Conservation (phyloP, 2,797 vertebrate genomes). For the Anniella stebbinsi region DNA sequence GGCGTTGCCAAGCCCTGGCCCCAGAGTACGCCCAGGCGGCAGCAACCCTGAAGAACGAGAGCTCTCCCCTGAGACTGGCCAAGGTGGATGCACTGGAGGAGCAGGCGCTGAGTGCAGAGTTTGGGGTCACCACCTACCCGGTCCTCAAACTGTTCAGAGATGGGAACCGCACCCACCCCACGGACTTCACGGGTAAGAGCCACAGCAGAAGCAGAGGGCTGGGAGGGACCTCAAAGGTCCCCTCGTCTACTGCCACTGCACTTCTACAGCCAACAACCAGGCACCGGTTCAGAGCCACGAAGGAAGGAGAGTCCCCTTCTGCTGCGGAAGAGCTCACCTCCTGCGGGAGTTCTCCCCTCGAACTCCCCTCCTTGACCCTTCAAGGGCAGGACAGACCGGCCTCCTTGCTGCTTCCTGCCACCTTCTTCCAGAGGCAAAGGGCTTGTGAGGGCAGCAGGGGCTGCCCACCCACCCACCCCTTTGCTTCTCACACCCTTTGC, state of each 20-base stretch:
- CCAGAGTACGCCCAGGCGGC: slow-evolving; percentile 85
- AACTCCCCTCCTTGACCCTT: too few species aligned
- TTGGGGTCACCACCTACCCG: slow-evolving; percentile 83
- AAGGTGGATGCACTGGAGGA: slow-evolving; percentile 87
- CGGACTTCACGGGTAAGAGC: slow-evolving; percentile 83
- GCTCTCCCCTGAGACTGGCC: slow-evolving; percentile 75
- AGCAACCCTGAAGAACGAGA: slow-evolving; percentile 76
- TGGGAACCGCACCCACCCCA: slow-evolving; percentile 83
- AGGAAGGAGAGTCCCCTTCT: too few species aligned
- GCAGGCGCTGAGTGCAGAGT: slow-evolving; percentile 83
- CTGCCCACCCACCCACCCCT: too few species aligned
- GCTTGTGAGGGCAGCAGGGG: too few species aligned
- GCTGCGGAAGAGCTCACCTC: too few species aligned
- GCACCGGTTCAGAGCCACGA: too few species aligned
- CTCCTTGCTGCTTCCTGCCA: too few species aligned
- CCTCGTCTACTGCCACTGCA: not conserved
- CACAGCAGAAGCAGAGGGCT: rapidly evolving
- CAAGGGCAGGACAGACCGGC: too few species aligned
- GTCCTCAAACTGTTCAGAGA: slow-evolving; percentile 85
- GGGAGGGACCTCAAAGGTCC: rapidly evolving
- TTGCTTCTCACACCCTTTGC: too few species aligned
- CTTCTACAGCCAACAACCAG: too few species aligned
- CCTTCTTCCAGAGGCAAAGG: too few species aligned
- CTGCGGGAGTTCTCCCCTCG: too few species aligned
- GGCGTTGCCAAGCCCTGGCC: slow-evolving; percentile 86